These are phyloP conservation scores for Phrynosoma blainvillii DNA, from an alignment of 2,113 vertebrate species.

Conservation along the genomic window DNA sequence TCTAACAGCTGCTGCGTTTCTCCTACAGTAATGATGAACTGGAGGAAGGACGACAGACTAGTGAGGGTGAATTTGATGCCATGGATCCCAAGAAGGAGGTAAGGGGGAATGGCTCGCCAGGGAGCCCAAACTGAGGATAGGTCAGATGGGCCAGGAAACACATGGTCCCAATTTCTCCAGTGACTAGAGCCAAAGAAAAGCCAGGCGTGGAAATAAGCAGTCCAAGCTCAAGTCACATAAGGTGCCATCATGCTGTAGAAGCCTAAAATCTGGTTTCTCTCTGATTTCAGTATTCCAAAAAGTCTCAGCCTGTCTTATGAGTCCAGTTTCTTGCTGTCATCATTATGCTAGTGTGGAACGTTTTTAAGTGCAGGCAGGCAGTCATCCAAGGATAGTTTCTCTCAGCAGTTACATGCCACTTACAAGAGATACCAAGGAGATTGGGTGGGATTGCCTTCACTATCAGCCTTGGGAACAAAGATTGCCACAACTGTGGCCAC, in stretches of 20 bases:
- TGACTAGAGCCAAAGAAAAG: no score
- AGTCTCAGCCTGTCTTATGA: not conserved
- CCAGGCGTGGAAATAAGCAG: no score
- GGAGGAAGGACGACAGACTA: slow-evolving; percentile 82
- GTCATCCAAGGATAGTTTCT: no score
- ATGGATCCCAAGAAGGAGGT: slow-evolving; percentile 88
- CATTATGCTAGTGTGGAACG: not conserved
- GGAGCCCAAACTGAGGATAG: not conserved
- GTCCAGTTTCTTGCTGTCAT: not conserved
- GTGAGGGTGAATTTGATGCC: slow-evolving; percentile 85
- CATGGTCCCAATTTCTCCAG: no score
- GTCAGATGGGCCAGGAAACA: not conserved
- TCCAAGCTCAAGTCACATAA: no score
- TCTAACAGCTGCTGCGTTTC: slow-evolving; percentile 15
- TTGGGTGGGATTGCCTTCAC: not conserved
- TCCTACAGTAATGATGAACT: slow-evolving; percentile 81
- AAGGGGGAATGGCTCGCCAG: slow-evolving; percentile 23
- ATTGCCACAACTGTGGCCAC: accelerated
- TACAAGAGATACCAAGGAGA: no score
- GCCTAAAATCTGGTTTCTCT: not conserved
- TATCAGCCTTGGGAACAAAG: not conserved
- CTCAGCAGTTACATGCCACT: no score
- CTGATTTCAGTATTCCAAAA: no score
- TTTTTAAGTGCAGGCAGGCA: no score
- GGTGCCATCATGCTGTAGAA: not conserved